A percentile compares a stretch with the other conserved stretches of the same genome.
Evolutionary conservation across 30 jellyfish, hydroid and myxozoan genomes (phyloP).

Genomic region (Cassiopea andromeda): DNA sequence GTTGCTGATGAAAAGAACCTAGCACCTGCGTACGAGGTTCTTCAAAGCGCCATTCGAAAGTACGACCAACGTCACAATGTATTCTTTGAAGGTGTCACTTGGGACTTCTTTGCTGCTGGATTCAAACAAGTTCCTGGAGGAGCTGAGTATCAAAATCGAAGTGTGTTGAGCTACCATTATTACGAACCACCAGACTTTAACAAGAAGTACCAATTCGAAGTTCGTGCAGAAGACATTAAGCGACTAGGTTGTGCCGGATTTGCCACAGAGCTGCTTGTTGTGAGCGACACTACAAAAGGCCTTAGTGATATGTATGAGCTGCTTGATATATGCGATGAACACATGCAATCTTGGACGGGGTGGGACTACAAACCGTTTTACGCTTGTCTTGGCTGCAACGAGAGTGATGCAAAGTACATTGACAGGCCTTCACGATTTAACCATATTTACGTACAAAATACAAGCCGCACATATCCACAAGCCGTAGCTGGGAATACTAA

Average conservation of each 20-base stretch:
- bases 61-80: slow-evolving; percentile 87
- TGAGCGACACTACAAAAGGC: slow-evolving; percentile 71
- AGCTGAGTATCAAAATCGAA: slow-evolving; percentile 73
- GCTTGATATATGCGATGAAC: slow-evolving; percentile 84
- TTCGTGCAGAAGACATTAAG: slow-evolving; percentile 87
- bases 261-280: slow-evolving; percentile 83
- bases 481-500: slow-evolving; percentile 95
- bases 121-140: slow-evolving; percentile 97
- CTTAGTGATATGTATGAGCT: slow-evolving; percentile 76
- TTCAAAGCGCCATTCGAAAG: slow-evolving; percentile 94
- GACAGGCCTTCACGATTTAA: slow-evolving; percentile 42
- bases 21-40: slow-evolving; percentile 95
- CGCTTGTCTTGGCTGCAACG: slow-evolving; percentile 82
- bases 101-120: slow-evolving; percentile 97
- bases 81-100: slow-evolving; percentile 88
- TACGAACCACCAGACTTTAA: slow-evolving; percentile 99
- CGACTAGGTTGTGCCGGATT: slow-evolving; percentile 98
- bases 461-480: slow-evolving; percentile 97
- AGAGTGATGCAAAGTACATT: slow-evolving; percentile 53
- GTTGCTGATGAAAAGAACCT: slow-evolving; percentile 91
- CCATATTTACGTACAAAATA: slow-evolving; percentile 79
- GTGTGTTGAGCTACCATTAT: slow-evolving; percentile 97
- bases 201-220: slow-evolving; percentile 83
- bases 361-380: slow-evolving; percentile 94
- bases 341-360: slow-evolving; percentile 98